Conservation (phyloP, 2,797 vertebrate species). For the Paramormyrops hopkinsi region DNA sequence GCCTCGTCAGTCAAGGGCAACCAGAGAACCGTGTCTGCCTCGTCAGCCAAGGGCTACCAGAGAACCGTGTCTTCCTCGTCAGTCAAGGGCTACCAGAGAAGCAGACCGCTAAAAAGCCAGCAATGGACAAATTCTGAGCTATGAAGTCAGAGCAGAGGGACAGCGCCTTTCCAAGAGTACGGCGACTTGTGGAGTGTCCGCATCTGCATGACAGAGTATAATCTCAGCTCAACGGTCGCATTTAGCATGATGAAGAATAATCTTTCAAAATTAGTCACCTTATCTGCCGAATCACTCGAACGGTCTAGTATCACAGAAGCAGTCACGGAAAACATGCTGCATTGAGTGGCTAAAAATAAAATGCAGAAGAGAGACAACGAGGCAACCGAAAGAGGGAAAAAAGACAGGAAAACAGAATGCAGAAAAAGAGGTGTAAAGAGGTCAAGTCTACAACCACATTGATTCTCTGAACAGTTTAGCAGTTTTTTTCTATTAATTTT, state of each 20-base stretch:
- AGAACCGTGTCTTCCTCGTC: constrained; percentile 61
- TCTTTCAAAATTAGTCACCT: not conserved
- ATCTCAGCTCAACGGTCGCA: not conserved
- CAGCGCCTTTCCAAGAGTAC: not conserved
- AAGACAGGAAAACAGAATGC: not conserved
- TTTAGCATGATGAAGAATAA: not conserved
- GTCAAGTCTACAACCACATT: not conserved
- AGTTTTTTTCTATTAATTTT: not conserved
- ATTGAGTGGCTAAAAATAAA: not conserved
- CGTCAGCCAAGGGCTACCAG: constrained; percentile 63
- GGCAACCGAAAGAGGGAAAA: not conserved
- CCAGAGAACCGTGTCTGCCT: constrained; percentile 53
- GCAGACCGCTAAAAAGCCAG: constrained; percentile 58
- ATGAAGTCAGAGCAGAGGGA: constrained; percentile 59
- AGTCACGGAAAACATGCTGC: not conserved
- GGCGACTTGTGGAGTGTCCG: not conserved
- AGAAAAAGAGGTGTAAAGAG: not conserved
- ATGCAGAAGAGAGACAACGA: not conserved
- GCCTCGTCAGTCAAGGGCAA: constrained; percentile 61
- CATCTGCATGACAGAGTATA: not conserved
- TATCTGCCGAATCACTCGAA: not conserved
- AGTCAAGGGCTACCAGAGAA: constrained; percentile 73
- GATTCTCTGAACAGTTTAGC: not conserved
- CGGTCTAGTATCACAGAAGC: not conserved
- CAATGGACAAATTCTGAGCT: constrained; percentile 70